Conservation (phyloP, 2,888 invertebrate species). For the Zygogramma bicolorata region DNA sequence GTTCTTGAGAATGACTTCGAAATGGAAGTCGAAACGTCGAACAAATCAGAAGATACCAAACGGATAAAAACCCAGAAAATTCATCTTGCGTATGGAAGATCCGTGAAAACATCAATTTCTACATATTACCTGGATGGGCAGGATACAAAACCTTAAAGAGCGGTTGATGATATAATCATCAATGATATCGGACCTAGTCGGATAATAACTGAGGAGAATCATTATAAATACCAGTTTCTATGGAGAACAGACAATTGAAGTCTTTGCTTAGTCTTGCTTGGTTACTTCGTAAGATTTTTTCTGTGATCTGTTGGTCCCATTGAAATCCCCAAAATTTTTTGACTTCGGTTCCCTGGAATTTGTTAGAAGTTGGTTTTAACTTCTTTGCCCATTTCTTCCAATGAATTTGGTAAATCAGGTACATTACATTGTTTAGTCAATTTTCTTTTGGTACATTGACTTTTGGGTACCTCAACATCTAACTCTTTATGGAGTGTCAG, state of each 20-base stretch:
- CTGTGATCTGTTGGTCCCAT: background rate
- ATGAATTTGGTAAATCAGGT: background rate
- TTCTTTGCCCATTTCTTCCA: background rate
- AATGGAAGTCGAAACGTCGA: no score
- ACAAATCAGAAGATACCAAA: no score
- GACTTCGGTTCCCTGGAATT: background rate
- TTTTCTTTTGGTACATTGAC: background rate
- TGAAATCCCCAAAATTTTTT: background rate
- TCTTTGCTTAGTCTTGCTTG: background rate
- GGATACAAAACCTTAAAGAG: no score
- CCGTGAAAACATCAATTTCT: no score
- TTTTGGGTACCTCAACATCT: constrained; percentile 10
- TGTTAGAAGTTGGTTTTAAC: background rate
- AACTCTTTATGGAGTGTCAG: constrained; percentile 1
- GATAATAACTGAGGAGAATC: no score
- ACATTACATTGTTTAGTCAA: no score
- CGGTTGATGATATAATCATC: no score
- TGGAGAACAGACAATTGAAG: background rate
- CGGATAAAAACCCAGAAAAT: no score
- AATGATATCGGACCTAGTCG: no score
- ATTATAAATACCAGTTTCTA: background rate
- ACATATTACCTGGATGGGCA: no score
- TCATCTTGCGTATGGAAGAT: no score
- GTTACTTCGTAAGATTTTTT: background rate
- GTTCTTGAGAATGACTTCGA: no score